Base-by-base conservation (phyloP, 2,113 vertebrate species). In the Dasyprocta punctata region DNA sequence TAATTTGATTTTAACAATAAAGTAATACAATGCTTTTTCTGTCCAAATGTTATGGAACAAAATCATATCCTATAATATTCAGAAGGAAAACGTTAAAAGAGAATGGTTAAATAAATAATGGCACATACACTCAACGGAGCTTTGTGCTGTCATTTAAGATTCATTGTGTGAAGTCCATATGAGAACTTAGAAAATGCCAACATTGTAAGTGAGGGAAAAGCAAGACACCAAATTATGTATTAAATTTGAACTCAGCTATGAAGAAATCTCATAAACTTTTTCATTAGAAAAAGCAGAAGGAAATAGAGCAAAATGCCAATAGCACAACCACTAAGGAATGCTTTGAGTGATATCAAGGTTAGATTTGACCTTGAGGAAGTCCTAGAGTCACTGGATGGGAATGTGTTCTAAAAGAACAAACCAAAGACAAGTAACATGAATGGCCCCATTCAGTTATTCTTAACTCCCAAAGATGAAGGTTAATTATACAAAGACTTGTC, bases 301-400 rank as follows among this genome's bases (percentile, higher is more conserved):
- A 93, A 92, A 95, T 47, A 86, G 47, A 97, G 38, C 17, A 86
- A 95, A 95, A 95, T 89, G 63, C 52, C 14, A 96, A 91, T 36
- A 94, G 89, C 26, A 58, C 20, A 75, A 56, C 38, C 52, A 65
- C 56, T 88, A 77, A 92, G 71, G 84, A 89, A 52, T 49, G 9
- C 67, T 77, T 75, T 77, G 78, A 89, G 33, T 63, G 44, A 89
- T 60, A 58, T n/a, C 24, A 58, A 52, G 69, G 47, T 91, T 93
- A 58, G 47, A 71, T 20, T 52, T 73, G 87, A 93, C 77, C 71
- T 65, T 95, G 41, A 95, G 52, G 82, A 96, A 89, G 58, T 78
- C 47, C 73, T 82, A 44, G 30, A 95, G 67, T 92, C n/a, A 28
- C 38, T 83, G 24, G 28, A 26, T 92, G 41, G 36, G 19, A 89